These are phyloP conservation scores for Cossypha caffra DNA, from an alignment of 2,797 vertebrate genomes.

Conservation along the genomic window DNA sequence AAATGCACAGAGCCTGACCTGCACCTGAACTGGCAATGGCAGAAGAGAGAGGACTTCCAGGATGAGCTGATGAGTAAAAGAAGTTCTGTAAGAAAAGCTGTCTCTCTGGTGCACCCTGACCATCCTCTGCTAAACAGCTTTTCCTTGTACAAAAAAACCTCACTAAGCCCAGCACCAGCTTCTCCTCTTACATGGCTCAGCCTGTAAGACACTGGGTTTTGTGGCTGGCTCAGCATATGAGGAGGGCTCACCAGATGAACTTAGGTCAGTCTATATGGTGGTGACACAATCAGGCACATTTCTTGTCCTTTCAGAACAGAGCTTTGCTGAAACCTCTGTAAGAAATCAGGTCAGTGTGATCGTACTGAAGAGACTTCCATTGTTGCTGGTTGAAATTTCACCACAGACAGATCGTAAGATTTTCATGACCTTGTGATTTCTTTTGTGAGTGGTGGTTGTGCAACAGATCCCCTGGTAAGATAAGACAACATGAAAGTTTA, in stretches of 20 bases:
- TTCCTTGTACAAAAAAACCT: background rate
- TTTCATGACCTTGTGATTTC: conserved; percentile 28
- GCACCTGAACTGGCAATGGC: background rate
- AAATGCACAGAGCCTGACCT: background rate
- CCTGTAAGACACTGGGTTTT: background rate
- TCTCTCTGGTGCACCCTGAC: background rate
- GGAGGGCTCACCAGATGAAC: background rate
- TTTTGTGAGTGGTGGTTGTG: conserved; percentile 33
- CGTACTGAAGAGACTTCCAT: background rate
- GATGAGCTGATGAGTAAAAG: background rate
- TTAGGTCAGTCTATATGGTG: background rate
- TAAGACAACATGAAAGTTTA: background rate
- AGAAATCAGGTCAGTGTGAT: conserved; percentile 5
- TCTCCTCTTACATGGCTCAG: background rate
- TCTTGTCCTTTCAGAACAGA: background rate
- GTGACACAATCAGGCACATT: background rate
- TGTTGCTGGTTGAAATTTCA: conserved; percentile 27
- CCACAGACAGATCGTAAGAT: background rate
- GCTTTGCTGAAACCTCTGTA: background rate
- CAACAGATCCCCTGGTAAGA: conserved; percentile 13
- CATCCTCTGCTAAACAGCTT: background rate
- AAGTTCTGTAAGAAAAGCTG: background rate
- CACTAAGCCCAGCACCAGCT: background rate
- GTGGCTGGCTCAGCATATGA: background rate
- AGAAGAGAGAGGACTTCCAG: background rate